Percentiles rank a stretch among this genome's conserved stretches.
phyloP scores from a whole-genome alignment of 2,797 vertebrate genomes.

The Malacoraja senta region DNA sequence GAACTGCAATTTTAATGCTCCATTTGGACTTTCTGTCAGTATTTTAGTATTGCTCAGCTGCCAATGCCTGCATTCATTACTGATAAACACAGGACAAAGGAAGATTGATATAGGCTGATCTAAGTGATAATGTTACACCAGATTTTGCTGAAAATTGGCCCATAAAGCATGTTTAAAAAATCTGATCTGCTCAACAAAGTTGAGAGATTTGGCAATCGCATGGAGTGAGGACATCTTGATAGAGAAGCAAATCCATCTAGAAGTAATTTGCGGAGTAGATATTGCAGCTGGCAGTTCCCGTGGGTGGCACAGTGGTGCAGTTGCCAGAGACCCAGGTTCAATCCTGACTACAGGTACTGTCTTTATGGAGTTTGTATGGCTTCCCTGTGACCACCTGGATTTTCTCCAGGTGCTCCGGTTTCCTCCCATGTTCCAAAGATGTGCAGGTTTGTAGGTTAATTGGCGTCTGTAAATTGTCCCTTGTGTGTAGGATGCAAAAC shows the following conservation, averaged over 20 bases:
- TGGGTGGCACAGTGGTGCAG: no score
- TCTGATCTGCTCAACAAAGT: neutral
- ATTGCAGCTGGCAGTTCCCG: no score
- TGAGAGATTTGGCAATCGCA: neutral
- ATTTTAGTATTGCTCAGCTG: neutral
- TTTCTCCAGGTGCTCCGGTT: no score
- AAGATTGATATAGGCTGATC: neutral
- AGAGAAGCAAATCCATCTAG: neutral
- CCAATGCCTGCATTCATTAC: neutral
- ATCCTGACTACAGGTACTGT: no score
- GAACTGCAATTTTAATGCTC: neutral
- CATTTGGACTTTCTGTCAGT: neutral
- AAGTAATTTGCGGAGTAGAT: neutral
- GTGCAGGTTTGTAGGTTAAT: no score
- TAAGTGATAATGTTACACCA: neutral
- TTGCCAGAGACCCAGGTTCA: no score
- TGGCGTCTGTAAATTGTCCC: no score
- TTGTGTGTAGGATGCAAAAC: no score
- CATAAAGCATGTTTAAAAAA: neutral
- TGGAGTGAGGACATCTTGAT: neutral
- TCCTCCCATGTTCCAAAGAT: no score
- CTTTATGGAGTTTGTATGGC: no score
- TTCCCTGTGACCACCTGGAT: no score
- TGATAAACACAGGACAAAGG: neutral
- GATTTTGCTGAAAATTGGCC: neutral